Evolutionary conservation across 2,113 vertebrate species (phyloP), one percentile per base, ranked within the genome.

Genomic region (Semicossyphus pulcher): DNA sequence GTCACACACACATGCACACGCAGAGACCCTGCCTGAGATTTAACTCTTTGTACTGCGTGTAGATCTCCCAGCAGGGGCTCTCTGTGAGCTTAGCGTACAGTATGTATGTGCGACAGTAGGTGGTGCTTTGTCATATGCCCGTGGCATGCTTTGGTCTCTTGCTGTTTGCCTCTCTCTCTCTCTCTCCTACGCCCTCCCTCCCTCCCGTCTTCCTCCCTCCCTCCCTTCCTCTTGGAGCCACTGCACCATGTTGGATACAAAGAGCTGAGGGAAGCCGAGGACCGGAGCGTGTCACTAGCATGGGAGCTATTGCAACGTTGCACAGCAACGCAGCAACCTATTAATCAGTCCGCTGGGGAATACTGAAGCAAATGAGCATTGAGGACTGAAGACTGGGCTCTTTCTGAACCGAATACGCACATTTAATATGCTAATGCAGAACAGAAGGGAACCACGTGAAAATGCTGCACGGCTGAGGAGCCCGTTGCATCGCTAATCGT

Each of bases 171-270:
- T 69, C 75, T 45, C 48, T 54, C 42, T 48, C 44, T 42, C 49
- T 60, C 42, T 18, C 42, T 15, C 39, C 21, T 49, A n/a, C 71
- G 21, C 72, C 28, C 52, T 42, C 49, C 37, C 70, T 7, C 71
- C 42, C 72, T 41, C 71, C 68, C n/a, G n/a, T n/a, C 47, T 67
- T 56, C 45, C 44, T 48, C n/a, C 54, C 51, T 54, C 63, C 59
- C 53, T 75, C 79, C 72, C 66, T 81, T 73, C 82, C 64, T 86
- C 57, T 83, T 20, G 29, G 47, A 89, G 83, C 77, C 83, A 76
- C 78, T 92, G 87, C 92, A 93, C 91, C 91, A 92, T 93, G 91
- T 93, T 91, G 73, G 86, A 91, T 88, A 92, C 90, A 92, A 92
- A 93, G 89, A 87, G 88, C 76, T 61, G 62, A 81, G 70, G 57